Evolutionary conservation across 2,113 vertebrate species (phyloP), one percentile per base, ranked within the genome.

Genomic region (Alces alces): DNA sequence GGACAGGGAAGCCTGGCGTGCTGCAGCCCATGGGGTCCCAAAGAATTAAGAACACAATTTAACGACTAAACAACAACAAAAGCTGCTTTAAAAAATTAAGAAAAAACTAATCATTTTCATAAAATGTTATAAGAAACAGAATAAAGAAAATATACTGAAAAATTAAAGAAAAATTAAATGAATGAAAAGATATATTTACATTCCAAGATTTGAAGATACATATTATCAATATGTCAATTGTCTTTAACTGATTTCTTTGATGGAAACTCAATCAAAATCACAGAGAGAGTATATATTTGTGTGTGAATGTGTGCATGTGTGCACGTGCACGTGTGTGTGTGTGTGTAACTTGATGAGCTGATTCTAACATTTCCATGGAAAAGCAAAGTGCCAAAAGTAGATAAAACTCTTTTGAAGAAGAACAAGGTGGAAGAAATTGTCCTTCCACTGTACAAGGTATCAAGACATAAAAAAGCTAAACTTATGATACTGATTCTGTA

Each of bases 291-390:
- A 33, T 50, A 79, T 50, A 15, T 79, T 47, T 70, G 8, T 25
- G 54, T n/a, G 43, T 64, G 45, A 50, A 28, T 33, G 21, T 60
- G 52, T 64, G 7, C 21, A 25, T 43, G 47, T 50, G 47, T 50
- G 55, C 6, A 2, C 33, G 11, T 21, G 3, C 28, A 2, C 2
- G 15, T 33, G 6, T 30, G 47, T 43, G n/a, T 27, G 2, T n/a
- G 21, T 55, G 3, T 30, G 27, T 11, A 76, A 90, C n/a, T 88
- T 94, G 50, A 79, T 27, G 85, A 93, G 84, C 91, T 86, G 28
- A 66, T 89, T 86, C 78, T 89, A 86, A 86, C 85, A 94, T 95
- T 73, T 86, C 73, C 84, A 85, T 70, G 36, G 87, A 92, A 94
- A 79, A 43, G 11, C 15, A 25, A 97, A 94, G 54, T 89, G 10